Base-by-base conservation (phyloP, 2,888 invertebrate species). In the Eulithis prunata region DNA sequence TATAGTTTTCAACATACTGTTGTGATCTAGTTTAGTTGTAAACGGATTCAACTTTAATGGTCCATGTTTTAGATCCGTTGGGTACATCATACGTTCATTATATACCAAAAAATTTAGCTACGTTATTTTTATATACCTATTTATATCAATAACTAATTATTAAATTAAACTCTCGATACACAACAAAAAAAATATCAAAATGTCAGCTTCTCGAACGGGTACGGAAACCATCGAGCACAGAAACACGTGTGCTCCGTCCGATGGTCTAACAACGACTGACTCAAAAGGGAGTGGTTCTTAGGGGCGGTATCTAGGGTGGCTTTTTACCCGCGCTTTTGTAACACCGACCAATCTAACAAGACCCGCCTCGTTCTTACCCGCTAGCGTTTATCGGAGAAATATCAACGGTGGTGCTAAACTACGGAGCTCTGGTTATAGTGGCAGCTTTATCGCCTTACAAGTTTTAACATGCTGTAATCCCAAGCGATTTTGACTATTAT, bases 1-100 rank as follows among this genome's bases (percentile, higher is more conserved):
- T 61, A 93, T 89, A 32, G 93, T 93, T 70, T 91, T 92, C 84
- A 93, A 85, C 93, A 93, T 93, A 88, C 87, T 91, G 89, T 88
- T 88, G 71, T 89, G 89, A 36, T 90, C 89, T 49, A 90, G 67
- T 58, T 80, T 85, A 74, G 88, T 88, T 59, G 81, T 78, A 46
- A 89, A 89, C 59, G 83, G 85, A 73, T 90, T 90, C 55, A 92
- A 76, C 71, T 91, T 90, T 53, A 93, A 79, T 62, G 87, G 88
- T 78, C 90, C 92, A 88, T 92, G 84, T 80, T 90, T 92, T 12
- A 86, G 73, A 80, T 90, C 91, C 74, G 86, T 88, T 55, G 92
- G 92, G 87, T 90, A 90, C 92, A 93, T 93, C 82, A 87, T 91
- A 88, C 73, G 71, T 70, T 78, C 79, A 82, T 80, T 55, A 64